These are phyloP conservation scores for Thalassaphorura encarpata DNA, from an alignment of 1,140 invertebrate species.

Conservation along the genomic window DNA sequence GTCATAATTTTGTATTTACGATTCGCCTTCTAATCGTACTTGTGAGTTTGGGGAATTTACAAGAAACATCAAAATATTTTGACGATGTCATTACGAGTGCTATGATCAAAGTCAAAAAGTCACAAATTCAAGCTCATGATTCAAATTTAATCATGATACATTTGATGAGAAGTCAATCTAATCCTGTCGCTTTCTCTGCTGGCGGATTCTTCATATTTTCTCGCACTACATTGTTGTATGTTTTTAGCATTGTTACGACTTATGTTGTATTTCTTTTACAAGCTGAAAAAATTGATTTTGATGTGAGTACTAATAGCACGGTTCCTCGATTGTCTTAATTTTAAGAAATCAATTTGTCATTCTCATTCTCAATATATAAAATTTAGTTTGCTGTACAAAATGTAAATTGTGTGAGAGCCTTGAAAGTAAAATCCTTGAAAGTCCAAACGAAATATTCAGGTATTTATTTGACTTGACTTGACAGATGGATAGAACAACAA, in stretches of 20 bases:
- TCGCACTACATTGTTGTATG: conserved; percentile 14
- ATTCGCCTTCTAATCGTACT: conserved; percentile 22
- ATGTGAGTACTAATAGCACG: neutral
- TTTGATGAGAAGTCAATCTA: conserved; percentile 2
- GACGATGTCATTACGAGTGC: neutral
- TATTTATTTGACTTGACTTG: no score
- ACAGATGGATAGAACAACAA: no score
- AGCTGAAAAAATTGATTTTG: conserved; percentile 4
- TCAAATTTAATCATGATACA: conserved; percentile 7
- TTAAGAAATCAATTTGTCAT: neutral
- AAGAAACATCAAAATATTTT: conserved; percentile 17
- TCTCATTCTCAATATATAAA: neutral
- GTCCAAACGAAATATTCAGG: no score
- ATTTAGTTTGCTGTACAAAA: neutral
- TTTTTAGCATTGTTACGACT: conserved; percentile 27
- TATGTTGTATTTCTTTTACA: conserved; percentile 29
- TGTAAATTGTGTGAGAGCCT: neutral
- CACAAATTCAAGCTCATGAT: conserved; percentile 3
- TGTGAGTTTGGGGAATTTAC: conserved; percentile 21
- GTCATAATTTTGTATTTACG: conserved; percentile 3
- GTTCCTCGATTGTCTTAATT: no score
- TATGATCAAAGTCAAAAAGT: conserved; percentile 4
- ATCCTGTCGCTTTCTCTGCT: neutral
- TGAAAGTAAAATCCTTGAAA: neutral
- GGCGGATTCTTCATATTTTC: conserved; percentile 27